Evolutionary conservation across 2,113 vertebrate genomes (phyloP).

Genomic region (Coryphaenoides rupestris): DNA sequence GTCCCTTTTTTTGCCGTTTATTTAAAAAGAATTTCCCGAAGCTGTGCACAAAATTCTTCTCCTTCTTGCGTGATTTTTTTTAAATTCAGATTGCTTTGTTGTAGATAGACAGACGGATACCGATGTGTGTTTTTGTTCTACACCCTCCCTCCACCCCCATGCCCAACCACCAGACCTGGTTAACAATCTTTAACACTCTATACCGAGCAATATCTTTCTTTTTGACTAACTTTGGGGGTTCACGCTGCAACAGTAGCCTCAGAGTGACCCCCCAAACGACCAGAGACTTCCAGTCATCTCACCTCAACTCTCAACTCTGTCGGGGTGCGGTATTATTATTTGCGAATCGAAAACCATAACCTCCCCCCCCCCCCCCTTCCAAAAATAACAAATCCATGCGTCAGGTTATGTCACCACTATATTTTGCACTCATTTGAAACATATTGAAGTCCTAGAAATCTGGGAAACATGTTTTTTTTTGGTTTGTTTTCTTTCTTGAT

Average conservation of each 20-base stretch:
- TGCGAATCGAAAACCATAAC: no score
- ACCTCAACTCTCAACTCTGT: no score
- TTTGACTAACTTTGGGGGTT: neutral
- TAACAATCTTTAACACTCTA: no score
- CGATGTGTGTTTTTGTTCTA: slow-evolving; percentile 29
- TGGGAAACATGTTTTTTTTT: no score
- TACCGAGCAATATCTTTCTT: slow-evolving; percentile 19
- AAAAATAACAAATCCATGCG: no score
- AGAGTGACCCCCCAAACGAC: neutral
- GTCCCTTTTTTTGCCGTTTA: slow-evolving; percentile 40
- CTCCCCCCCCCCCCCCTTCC: no score
- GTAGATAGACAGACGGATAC: slow-evolving; percentile 44
- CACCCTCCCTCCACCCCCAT: no score
- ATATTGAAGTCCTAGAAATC: neutral
- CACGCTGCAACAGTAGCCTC: neutral
- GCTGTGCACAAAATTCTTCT: slow-evolving; percentile 59
- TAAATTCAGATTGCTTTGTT: slow-evolving; percentile 55
- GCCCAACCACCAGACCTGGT: no score
- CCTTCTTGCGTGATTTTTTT: slow-evolving; percentile 47
- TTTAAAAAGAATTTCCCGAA: slow-evolving; percentile 1
- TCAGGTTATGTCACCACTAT: no score
- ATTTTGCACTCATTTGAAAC: neutral
- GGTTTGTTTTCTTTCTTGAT: no score
- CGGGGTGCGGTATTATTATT: no score
- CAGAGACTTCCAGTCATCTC: neutral